These are phyloP conservation scores for Euplexia lucipara DNA, from an alignment of 2,888 invertebrate genomes.

Conservation along the genomic window DNA sequence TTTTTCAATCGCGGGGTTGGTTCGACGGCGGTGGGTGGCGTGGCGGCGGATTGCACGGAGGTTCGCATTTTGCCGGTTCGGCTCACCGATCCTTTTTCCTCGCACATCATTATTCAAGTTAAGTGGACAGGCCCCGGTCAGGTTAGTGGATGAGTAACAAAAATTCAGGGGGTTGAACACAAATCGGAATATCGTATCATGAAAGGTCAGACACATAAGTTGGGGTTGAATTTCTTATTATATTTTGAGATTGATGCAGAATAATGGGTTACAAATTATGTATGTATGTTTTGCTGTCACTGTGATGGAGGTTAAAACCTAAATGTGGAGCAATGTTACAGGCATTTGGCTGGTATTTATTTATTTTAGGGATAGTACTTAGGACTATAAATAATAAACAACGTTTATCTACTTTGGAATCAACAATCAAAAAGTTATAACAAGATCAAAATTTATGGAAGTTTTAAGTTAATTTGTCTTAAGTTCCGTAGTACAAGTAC, in stretches of 20 bases:
- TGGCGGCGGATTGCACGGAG: slow-evolving; percentile 67
- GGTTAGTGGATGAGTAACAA: slow-evolving; percentile 85
- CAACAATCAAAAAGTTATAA: no score
- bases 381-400: no score
- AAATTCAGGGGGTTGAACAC: slow-evolving; percentile 77
- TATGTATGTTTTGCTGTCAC: slow-evolving; percentile 33
- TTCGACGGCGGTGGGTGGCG: slow-evolving; percentile 55
- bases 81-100: slow-evolving; percentile 79
- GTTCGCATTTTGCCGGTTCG: slow-evolving; percentile 79
- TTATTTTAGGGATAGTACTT: background rate
- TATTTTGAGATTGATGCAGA: slow-evolving; percentile 64
- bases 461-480: no score
- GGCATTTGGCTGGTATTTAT: slow-evolving; percentile 2
- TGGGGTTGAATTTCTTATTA: slow-evolving; percentile 64
- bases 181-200: slow-evolving; percentile 71
- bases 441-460: no score
- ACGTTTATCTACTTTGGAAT: no score
- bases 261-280: slow-evolving; percentile 54
- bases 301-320: slow-evolving; percentile 14
- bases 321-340: slow-evolving; percentile 3
- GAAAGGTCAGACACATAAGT: slow-evolving; percentile 68
- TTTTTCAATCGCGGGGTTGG: slow-evolving; percentile 64
- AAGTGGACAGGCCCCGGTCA: slow-evolving; percentile 85
- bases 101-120: slow-evolving; percentile 89
- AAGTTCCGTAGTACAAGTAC: no score